phyloP scores from a whole-genome alignment of 2,113 vertebrate genomes.

The Corythaixoides concolor region DNA sequence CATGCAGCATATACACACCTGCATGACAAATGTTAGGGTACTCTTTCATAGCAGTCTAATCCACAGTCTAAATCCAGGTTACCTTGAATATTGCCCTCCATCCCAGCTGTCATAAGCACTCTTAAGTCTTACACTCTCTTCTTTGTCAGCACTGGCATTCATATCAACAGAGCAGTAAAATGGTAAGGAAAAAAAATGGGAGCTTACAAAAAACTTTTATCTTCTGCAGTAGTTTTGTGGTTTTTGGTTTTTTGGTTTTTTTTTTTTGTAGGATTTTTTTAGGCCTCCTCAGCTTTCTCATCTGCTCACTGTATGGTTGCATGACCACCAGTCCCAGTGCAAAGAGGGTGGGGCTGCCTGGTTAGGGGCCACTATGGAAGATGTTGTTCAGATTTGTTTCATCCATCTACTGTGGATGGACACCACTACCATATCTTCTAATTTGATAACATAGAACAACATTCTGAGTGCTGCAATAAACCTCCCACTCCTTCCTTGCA shows the following conservation, averaged over 20 bases:
- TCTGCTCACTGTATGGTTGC: not conserved
- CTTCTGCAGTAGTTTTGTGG: not conserved
- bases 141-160: not conserved
- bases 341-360: not conserved
- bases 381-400: not conserved
- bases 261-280: not conserved
- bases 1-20: not conserved
- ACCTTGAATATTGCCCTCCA: not conserved
- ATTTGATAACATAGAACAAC: not conserved
- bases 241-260: not conserved
- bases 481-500: not conserved
- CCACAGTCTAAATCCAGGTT: not conserved
- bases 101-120: not conserved
- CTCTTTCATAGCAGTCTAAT: not conserved
- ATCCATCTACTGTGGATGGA: not conserved
- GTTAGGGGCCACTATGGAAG: not conserved
- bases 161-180: not conserved
- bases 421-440: not conserved
- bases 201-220: not conserved
- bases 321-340: not conserved
- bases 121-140: accelerated
- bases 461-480: not conserved
- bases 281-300: not conserved
- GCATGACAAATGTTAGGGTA: not conserved
- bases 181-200: not conserved